Evolutionary conservation across 2,113 vertebrate genomes (phyloP), one percentile per base, ranked within the genome.

Genomic region (Phaethon lepturus): DNA sequence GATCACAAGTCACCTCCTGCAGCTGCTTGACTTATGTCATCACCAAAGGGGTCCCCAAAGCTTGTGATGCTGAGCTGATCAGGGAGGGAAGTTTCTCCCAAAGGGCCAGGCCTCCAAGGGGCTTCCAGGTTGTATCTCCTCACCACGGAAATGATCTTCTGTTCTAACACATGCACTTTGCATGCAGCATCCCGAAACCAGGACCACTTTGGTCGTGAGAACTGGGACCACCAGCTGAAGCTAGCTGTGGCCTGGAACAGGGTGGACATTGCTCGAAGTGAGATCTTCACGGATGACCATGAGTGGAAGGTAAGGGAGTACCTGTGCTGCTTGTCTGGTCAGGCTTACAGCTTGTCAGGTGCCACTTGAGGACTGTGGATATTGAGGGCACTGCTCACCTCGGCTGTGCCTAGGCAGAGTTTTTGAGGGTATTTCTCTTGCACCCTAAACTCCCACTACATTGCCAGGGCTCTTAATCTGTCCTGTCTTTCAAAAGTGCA

Each of bases 171-270:
- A 0, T 12, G 29, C 6, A 1, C 62, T 56, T 42, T 42, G 60
- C 45, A 7, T 20, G 7, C 97, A 99, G 99, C 99, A 10, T 99
- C 99, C 7, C 97, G 93, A 90, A 98, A 92, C 93, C 98, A 95
- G 11, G 98, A 98, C 86, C 97, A 98, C n/a, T 97, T 97, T 50
- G 99, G 98, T 8, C 98, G 60, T 0, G 98, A 99, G 92, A 98
- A 96, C 94, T 99, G 98, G 99, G 98, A 98, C 93, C 98, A 98
- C 79, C 99, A 99, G 96, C 98, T 99, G 96, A 99, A 99, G 97
- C 66, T 99, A 94, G 99, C 99, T 2, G 99, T 99, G 87, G 99
- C 99, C 38, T 99, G 99, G 99, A 99, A 99, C 93, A 98, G 99
- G 5, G 99, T 99, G 90, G 99, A 99, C 97, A 99, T 99, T 17